Conservation (phyloP, 2,113 vertebrate species). For the Pterocles gutturalis region DNA sequence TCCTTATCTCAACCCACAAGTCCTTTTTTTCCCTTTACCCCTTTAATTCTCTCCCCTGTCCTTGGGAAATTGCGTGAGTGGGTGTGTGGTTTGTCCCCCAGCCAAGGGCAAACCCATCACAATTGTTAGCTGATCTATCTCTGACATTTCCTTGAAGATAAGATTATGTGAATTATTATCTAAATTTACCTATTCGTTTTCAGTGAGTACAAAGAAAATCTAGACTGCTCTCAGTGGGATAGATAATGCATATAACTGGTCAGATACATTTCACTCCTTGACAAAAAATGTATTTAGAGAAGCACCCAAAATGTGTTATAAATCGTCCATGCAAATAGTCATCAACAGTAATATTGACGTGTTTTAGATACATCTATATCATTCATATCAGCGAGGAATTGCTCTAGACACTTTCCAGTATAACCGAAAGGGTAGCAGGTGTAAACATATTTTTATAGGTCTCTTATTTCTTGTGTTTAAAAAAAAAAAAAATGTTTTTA, state of each 20-base stretch:
- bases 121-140: not conserved
- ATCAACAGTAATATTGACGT: not conserved
- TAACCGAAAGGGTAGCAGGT: not conserved
- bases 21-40: too few relatives aligned
- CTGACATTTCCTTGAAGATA: not conserved
- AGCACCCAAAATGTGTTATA: not conserved
- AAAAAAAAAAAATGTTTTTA: constrained; percentile 60
- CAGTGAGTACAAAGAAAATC: not conserved
- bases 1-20: too few relatives aligned
- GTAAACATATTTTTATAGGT: not conserved
- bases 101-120: too few relatives aligned
- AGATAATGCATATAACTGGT: not conserved
- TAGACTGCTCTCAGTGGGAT: not conserved
- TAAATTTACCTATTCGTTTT: not conserved
- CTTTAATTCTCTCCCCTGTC: too few relatives aligned
- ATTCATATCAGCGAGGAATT: not conserved
- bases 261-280: not conserved
- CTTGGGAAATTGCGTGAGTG: too few relatives aligned
- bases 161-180: not conserved
- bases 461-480: constrained; percentile 22
- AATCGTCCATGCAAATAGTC: not conserved
- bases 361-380: not conserved
- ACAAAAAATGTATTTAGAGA: not conserved
- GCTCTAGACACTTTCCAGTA: not conserved
- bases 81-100: too few relatives aligned